Base-by-base conservation (phyloP, 2,113 vertebrate species). In the Neogobius melanostomus region DNA sequence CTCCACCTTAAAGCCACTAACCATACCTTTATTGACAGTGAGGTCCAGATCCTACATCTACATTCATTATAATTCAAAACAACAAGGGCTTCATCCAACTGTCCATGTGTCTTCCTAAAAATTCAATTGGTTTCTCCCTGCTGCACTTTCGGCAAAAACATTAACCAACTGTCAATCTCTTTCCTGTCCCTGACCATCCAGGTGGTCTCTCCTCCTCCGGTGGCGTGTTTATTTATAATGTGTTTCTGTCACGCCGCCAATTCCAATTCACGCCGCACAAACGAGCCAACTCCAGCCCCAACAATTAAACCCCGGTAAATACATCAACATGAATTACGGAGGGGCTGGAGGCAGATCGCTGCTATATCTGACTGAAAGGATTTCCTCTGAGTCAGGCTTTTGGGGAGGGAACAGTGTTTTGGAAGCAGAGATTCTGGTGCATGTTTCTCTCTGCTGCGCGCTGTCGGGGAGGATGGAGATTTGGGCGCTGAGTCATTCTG, bases 371-470 rank as follows among this genome's bases (percentile, higher is more conserved):
- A 57, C 73, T 62, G 72, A 77, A 78, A 82, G 79, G 81, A 77
- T 77, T 85, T 81, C 69, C 81, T 77, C 48, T 75, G 82, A 84
- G 75, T 88, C 82, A 88, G 70, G 75, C 8, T 48, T 87, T 77
- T 71, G 77, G 70, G 78, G 72, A 44, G 28, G 28, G 28, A 2
- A 62, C 72, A 74, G 68, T 9, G 17, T 69, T 75, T 69, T 72
- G 74, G 79, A 84, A 76, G 15, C 63, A 61, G 48, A 61, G 67
- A 54, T 68, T 60, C 45, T 45, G 50, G 45, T 36, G 57, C 64
- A 56, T 66, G 63, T 61, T 43, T 68, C 69, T 51, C 42, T 61
- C n/a, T 51, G 28, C 16, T 62, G 72, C 68, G 42, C 62, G 64
- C 43, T 82, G 54, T 74, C 45, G 8, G 65, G 62, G 69, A 52